A percentile compares a stretch with the other conserved stretches of the same genome.
Conservation (phyloP, 2,113 vertebrate genomes). For the Mirounga angustirostris region DNA sequence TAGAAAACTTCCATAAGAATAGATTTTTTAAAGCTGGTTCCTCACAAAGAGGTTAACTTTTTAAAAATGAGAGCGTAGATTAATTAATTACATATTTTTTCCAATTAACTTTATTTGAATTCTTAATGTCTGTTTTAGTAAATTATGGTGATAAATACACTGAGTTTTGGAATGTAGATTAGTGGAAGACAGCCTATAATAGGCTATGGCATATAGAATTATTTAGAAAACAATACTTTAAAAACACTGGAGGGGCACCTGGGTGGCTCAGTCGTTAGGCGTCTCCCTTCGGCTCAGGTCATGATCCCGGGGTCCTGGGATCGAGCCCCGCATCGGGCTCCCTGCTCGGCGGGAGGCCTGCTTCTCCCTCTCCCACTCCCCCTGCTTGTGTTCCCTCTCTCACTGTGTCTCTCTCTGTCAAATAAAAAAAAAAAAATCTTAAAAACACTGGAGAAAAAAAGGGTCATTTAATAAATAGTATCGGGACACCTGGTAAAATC, state of each 20-base stretch:
- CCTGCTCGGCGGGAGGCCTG: too few relatives aligned
- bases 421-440: background rate
- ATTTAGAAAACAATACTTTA: conserved; percentile 37
- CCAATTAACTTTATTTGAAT: conserved; percentile 50
- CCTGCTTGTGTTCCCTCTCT: too few relatives aligned
- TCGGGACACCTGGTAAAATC: background rate
- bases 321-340: too few relatives aligned
- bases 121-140: conserved; percentile 52
- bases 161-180: conserved; percentile 8
- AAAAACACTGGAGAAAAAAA: conserved; percentile 13
- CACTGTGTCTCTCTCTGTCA: too few relatives aligned
- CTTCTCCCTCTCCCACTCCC: too few relatives aligned
- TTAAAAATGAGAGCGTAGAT: background rate
- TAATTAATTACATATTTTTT: conserved; percentile 40
- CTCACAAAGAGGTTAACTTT: background rate
- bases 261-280: too few relatives aligned
- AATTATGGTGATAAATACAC: background rate
- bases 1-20: conserved; percentile 21
- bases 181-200: background rate
- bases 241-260: background rate
- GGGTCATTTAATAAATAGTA: conserved; percentile 11
- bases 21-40: conserved; percentile 10
- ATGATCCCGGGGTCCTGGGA: too few relatives aligned
- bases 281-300: too few relatives aligned
- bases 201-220: background rate